Evolutionary conservation across 2,888 invertebrate genomes (phyloP), one percentile per base, ranked within the genome.

Genomic region (Ischnura elegans): DNA sequence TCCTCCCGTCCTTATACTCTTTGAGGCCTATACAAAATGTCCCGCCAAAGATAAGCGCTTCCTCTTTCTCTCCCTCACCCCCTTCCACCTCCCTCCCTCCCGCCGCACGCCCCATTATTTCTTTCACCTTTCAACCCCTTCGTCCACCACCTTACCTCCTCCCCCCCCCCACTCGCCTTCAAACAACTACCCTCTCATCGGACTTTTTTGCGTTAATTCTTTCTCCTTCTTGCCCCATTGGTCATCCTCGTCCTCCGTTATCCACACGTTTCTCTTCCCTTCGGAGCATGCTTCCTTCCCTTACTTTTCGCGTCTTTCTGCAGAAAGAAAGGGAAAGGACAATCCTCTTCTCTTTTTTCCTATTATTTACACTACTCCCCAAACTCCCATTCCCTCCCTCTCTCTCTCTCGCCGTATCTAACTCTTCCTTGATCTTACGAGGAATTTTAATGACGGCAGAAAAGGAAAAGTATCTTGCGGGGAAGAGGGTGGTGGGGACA

Each of bases 11-110:
- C 61, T 43, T 61, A n/a, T n/a, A 43, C 55, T 42, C 51, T 46
- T n/a, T 87, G 51, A 87, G 55, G 87, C 42, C 87, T 90, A 61
- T 61, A 90, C 90, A 61, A 90, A 90, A 90, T 61, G 61, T 61
- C 90, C 90, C 90, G 90, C 90, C 90, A 90, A 90, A 90, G 90
- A 90, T 90, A 42, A 76, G 61, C 90, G n/a, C 87, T 51, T 51
- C 76, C 43, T 61, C 42, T 42, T 25, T 10, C 43, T 16, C 55
- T n/a, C 55, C 55, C 29, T 42, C 8, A 16, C 55, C 55, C 21
- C 36, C 36, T 36, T 10, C 55, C 51, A 25, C 55, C 55, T 87
- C 87, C 87, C 51, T 2, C 8, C 51, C 51, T 51, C 51, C 51
- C 51, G 19, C 8, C 2, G 16, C 51, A 5, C 51, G 51, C 87